Conservation (phyloP, 64 coral and sea anemone species). For the Porites lutea region DNA sequence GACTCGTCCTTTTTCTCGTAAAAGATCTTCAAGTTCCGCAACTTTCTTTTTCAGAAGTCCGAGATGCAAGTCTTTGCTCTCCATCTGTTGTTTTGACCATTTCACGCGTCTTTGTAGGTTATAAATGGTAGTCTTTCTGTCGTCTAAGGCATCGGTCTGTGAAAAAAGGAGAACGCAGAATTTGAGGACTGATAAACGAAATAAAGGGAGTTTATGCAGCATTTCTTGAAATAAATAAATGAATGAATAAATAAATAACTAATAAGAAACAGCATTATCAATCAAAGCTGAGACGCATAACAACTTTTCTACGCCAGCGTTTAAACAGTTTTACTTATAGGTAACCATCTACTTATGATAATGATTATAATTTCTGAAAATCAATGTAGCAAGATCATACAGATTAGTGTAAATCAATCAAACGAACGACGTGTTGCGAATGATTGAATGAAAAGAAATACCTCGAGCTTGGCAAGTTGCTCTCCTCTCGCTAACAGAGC, state of each 20-base stretch:
- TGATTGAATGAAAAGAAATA: neutral
- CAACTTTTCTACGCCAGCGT: no score
- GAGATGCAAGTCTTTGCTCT: conserved; percentile 91
- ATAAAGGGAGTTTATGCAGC: no score
- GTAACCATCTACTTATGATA: no score
- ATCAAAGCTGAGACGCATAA: no score
- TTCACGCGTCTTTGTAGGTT: conserved; percentile 89
- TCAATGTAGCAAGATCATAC: no score
- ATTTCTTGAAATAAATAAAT: no score
- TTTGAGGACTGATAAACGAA: no score
- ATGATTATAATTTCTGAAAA: no score
- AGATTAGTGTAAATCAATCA: neutral
- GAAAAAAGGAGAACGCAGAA: neutral
- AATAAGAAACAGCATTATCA: no score
- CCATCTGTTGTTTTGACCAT: conserved; percentile 95
- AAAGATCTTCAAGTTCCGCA: conserved; percentile 69
- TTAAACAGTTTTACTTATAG: no score
- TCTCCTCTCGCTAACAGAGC: conserved; percentile 90
- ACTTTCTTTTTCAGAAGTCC: conserved; percentile 90
- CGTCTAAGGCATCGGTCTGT: conserved; percentile 89
- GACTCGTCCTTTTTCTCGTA: conserved; percentile 77
- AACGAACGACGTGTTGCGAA: neutral
- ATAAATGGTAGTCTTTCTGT: conserved; percentile 90
- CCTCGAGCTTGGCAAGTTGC: conserved; percentile 95
- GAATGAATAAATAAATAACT: no score